Base-by-base conservation (phyloP, 1,140 invertebrate genomes). In the Caenorhabditis remanei region DNA sequence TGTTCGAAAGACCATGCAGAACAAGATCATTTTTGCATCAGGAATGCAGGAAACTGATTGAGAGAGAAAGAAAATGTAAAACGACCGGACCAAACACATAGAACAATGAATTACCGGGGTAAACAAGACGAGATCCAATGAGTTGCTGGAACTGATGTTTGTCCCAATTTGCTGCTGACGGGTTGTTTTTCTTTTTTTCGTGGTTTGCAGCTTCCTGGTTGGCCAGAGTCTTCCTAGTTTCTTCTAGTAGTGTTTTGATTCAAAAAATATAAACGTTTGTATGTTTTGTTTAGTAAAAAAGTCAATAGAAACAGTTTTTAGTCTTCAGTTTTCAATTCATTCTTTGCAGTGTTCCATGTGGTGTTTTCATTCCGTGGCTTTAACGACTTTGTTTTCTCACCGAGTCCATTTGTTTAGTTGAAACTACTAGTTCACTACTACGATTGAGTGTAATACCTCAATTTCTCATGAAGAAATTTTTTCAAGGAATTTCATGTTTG, bases 1-100 rank as follows among this genome's bases (percentile, higher is more conserved):
- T 79, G 71, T 79, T 79, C n/a, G 43, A 71, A 71, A 71, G 41
- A 71, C 65, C 40, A 48, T 71, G 40, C n/a, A 48, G 65, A 48
- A 71, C 71, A 41, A 79, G 21, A 48, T 79, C 71, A 50, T 79
- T 53, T 79, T 79, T 24, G 21, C 14, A 9, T 53, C 53, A 11
- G 46, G 71, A 79, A 79, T 79, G 71, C 71, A 79, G 63, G 9
- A 50, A 50, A 50, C 50, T 50, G n/a, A 32, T 63, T 53, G 43
- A 24, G 40, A 50, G n/a, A 24, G 41, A 46, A 5, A 50, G 32
- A 11, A 5, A 19, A 9, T 50, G 14, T 5, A 50, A 46, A 65
- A 50, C 46, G 46, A n/a, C 71, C 71, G 71, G 71, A 48, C 71
- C 71, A 79, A 63, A 79, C 46, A 13, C 71, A 79, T 50, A 79